Conservation (phyloP, 2,113 vertebrate genomes). For the Semicossyphus pulcher region DNA sequence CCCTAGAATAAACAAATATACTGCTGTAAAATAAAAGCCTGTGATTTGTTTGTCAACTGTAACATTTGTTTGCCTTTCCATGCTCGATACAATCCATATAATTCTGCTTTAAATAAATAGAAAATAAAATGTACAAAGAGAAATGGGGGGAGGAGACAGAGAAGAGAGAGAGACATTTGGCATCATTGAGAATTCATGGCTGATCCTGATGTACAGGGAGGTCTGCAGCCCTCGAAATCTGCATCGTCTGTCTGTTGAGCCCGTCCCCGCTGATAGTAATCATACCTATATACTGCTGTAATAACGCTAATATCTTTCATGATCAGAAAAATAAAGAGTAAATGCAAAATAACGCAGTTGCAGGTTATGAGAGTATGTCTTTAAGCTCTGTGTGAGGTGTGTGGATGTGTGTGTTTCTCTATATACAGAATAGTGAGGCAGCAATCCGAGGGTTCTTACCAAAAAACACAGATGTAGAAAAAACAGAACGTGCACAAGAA, state of each 20-base stretch:
- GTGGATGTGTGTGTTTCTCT: slow-evolving; percentile 55
- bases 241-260: slow-evolving; percentile 39
- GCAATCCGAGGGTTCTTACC: slow-evolving; percentile 69
- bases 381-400: slow-evolving; percentile 52
- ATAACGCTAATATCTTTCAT: slow-evolving; percentile 68
- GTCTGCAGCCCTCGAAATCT: slow-evolving; percentile 47
- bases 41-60: slow-evolving; percentile 69
- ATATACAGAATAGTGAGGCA: slow-evolving; percentile 78
- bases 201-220: slow-evolving; percentile 62
- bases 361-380: slow-evolving; percentile 60
- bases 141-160: slow-evolving; percentile 37
- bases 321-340: slow-evolving; percentile 62
- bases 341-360: slow-evolving; percentile 57
- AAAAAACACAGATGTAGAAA: slow-evolving; percentile 64
- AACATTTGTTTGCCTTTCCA: slow-evolving; percentile 74
- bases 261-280: slow-evolving; percentile 49
- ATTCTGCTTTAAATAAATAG: slow-evolving; percentile 86
- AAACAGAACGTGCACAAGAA: slow-evolving; percentile 65
- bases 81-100: slow-evolving; percentile 84
- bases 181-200: slow-evolving; percentile 73
- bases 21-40: slow-evolving; percentile 82
- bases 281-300: slow-evolving; percentile 65
- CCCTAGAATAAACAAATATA: slow-evolving; percentile 77
- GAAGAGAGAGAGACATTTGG: slow-evolving; percentile 73
- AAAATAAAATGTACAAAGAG: slow-evolving; percentile 81